Percentiles rank a stretch among this genome's conserved stretches.
phyloP scores from a whole-genome alignment of 2,888 invertebrate species.

The Drosophila robusta region DNA sequence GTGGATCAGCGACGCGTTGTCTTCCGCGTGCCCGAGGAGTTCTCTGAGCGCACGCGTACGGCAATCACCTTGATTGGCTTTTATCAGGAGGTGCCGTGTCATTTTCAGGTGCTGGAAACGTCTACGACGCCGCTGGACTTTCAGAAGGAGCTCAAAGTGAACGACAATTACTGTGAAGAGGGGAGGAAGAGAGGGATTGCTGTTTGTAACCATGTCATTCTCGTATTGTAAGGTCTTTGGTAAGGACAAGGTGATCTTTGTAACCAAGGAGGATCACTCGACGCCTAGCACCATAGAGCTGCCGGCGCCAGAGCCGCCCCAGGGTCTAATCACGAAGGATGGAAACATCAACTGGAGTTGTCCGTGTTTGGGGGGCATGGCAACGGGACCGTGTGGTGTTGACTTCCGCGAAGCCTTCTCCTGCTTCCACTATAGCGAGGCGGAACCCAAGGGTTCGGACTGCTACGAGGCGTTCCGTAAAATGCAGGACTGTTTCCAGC shows the following conservation, averaged over 20 bases:
- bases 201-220: conserved; percentile 61
- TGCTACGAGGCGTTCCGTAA: conserved; percentile 95
- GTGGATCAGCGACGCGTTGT: conserved; percentile 85
- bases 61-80: conserved; percentile 87
- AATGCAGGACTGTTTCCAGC: conserved; percentile 96
- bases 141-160: conserved; percentile 15
- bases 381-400: conserved; percentile 97
- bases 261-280: conserved; percentile 91
- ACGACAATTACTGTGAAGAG: conserved; percentile 23
- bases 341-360: conserved; percentile 99
- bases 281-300: conserved; percentile 89
- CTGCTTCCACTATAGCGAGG: conserved; percentile 96
- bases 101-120: conserved; percentile 86
- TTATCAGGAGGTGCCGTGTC: conserved; percentile 86
- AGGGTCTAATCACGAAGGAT: conserved; percentile 92
- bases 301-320: conserved; percentile 90
- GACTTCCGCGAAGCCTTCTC: conserved; percentile 97
- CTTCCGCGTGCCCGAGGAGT: conserved; percentile 86
- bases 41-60: conserved; percentile 87
- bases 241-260: conserved; percentile 94
- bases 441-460: conserved; percentile 96
- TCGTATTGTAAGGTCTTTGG: conserved; percentile 86
- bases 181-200: not conserved
- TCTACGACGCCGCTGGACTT: conserved; percentile 77
- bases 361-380: conserved; percentile 98